Percentiles rank a stretch among this genome's conserved stretches.
These are phyloP conservation scores for Hymenopus coronatus DNA, from an alignment of 2,888 invertebrate species.

Conservation along the genomic window DNA sequence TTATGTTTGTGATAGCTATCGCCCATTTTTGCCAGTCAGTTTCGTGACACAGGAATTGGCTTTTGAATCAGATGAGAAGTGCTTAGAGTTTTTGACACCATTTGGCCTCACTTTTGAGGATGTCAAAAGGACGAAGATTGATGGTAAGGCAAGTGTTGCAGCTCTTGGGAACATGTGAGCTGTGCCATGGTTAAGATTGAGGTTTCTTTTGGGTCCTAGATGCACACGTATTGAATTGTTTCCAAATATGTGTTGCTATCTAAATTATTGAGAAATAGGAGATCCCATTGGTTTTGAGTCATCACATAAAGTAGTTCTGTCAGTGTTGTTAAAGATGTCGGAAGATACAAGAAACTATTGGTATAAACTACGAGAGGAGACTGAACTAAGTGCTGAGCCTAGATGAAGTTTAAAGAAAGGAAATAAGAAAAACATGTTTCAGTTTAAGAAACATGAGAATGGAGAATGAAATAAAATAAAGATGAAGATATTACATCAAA, in stretches of 20 bases:
- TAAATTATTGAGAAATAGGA: background rate
- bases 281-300: background rate
- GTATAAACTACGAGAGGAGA: background rate
- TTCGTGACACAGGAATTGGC: constrained; percentile 85
- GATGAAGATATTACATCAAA: background rate
- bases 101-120: constrained; percentile 74
- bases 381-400: background rate
- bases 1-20: constrained; percentile 70
- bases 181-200: background rate
- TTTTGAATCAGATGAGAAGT: constrained; percentile 79
- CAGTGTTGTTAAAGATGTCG: background rate
- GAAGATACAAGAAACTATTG: background rate
- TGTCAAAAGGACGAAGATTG: constrained; percentile 69
- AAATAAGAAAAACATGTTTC: too few species aligned
- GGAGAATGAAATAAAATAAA: background rate
- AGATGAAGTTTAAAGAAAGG: background rate
- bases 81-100: constrained; percentile 82
- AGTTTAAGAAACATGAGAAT: background rate
- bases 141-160: constrained; percentile 80
- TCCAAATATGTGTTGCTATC: background rate
- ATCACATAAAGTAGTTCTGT: background rate
- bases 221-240: background rate
- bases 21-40: constrained; percentile 84
- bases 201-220: background rate
- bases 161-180: constrained; percentile 19